Evolutionary conservation across 2,797 vertebrate genomes (phyloP).

Genomic region (Pagetopsis macropterus): DNA sequence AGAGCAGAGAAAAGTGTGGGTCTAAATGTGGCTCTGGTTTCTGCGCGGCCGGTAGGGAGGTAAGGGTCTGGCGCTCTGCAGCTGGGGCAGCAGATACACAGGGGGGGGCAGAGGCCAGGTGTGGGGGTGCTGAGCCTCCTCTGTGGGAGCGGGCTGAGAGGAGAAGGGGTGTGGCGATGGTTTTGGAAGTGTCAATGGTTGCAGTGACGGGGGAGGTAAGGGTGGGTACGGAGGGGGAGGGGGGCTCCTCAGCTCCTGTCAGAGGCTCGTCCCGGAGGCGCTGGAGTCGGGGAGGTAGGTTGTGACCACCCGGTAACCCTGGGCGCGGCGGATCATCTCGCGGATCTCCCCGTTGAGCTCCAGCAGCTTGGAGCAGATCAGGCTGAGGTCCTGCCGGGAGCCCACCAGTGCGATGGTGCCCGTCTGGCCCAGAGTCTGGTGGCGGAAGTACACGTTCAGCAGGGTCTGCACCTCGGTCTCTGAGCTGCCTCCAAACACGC

Average conservation of each 20-base stretch:
- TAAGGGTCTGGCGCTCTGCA: constrained; percentile 52
- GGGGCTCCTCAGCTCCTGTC: constrained; percentile 88
- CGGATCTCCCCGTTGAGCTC: constrained; percentile 98
- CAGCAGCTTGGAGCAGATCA: constrained; percentile 96
- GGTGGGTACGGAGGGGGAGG: constrained; percentile 70
- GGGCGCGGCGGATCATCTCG: constrained; percentile 96
- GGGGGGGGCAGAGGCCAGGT: constrained; percentile 78
- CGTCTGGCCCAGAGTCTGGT: constrained; percentile 97
- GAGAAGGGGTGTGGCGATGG: constrained; percentile 26
- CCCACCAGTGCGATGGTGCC: constrained; percentile 97
- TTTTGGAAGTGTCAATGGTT: constrained; percentile 76
- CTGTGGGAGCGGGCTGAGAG: constrained; percentile 36
- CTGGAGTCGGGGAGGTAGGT: constrained; percentile 96
- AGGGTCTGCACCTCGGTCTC: constrained; percentile 98
- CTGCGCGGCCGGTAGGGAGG: constrained; percentile 21
- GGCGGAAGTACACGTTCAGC: constrained; percentile 97
- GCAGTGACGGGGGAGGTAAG: constrained; percentile 25
- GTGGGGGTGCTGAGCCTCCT: constrained; percentile 74
- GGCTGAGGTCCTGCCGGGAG: constrained; percentile 93
- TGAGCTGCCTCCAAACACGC: constrained; percentile 94
- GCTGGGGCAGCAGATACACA: constrained; percentile 56
- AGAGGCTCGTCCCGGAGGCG: constrained; percentile 95
- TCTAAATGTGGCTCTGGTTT: constrained; percentile 21
- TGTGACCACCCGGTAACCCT: constrained; percentile 94
- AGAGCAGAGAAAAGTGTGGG: constrained; percentile 7